phyloP scores from a whole-genome alignment of 2,797 vertebrate species.

The Stomatorhinus walkeri region DNA sequence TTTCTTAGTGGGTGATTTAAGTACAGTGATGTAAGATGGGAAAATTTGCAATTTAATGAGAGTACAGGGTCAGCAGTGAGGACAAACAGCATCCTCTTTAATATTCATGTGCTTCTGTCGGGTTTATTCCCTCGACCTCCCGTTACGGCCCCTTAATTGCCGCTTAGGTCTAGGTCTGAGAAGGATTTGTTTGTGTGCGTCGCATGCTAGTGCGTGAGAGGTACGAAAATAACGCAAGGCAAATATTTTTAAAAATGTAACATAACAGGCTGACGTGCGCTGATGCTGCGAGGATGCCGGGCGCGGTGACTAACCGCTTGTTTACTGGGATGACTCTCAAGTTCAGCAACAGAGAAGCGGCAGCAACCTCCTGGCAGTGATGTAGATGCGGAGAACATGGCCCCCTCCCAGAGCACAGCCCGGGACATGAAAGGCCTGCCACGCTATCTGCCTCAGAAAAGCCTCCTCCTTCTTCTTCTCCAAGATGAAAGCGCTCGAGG shows the following conservation, averaged over 20 bases:
- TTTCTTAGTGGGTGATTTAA: constrained; percentile 45
- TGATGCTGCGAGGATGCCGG: not conserved
- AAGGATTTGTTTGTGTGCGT: constrained; percentile 3
- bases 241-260: constrained; percentile 11
- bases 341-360: not conserved
- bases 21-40: constrained; percentile 43
- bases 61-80: constrained; percentile 49
- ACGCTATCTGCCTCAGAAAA: constrained; percentile 1
- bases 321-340: constrained; percentile 8
- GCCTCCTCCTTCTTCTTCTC: not conserved
- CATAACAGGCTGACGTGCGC: not conserved
- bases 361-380: not conserved
- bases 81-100: constrained; percentile 52
- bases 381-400: not conserved
- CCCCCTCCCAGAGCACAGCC: not conserved
- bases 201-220: not conserved
- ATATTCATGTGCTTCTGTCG: constrained; percentile 57
- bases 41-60: constrained; percentile 64
- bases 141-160: constrained; percentile 28
- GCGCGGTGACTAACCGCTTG: not conserved
- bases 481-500: not conserved
- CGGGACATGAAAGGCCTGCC: constrained; percentile 1
- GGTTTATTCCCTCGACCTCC: constrained; percentile 31
- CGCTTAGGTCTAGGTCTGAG: constrained; percentile 25
- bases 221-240: not conserved